Conservation (phyloP, 2,888 invertebrate genomes). For the Lepidochrysops patricia region DNA sequence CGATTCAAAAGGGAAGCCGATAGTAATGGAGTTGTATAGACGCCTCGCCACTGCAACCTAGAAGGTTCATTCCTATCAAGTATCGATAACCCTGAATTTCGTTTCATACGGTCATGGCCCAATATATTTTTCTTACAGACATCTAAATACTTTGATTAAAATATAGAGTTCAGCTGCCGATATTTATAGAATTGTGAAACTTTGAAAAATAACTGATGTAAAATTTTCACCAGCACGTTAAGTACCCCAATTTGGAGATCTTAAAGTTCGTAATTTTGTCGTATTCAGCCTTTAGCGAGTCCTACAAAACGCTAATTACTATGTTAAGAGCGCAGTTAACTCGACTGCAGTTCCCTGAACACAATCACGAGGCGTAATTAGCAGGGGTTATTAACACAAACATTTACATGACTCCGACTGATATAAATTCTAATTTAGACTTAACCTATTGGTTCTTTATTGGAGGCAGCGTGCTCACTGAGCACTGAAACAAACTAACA, state of each 20-base stretch:
- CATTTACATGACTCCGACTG: slow-evolving; percentile 8
- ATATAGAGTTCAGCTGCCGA: no score
- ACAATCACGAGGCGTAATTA: slow-evolving; percentile 12
- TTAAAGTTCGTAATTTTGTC: background rate
- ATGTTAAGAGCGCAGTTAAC: slow-evolving; percentile 10
- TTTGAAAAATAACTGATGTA: background rate
- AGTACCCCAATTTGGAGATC: background rate
- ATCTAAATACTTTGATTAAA: no score
- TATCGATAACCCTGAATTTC: no score
- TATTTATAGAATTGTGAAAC: background rate
- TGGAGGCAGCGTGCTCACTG: background rate
- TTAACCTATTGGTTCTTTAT: slow-evolving; percentile 12
- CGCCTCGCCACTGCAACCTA: no score
- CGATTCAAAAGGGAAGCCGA: no score
- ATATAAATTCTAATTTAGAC: slow-evolving; percentile 11
- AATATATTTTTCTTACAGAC: no score
- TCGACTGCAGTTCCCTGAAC: slow-evolving; percentile 2
- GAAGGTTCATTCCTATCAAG: no score
- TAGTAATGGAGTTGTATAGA: no score
- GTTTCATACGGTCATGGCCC: no score
- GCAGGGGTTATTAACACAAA: slow-evolving; percentile 7
- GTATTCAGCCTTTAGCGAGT: background rate
- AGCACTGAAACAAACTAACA: background rate
- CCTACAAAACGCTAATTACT: slow-evolving; percentile 5
- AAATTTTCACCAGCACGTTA: background rate